Conservation (phyloP, 2,113 vertebrate genomes). For the Isurus oxyrinchus region DNA sequence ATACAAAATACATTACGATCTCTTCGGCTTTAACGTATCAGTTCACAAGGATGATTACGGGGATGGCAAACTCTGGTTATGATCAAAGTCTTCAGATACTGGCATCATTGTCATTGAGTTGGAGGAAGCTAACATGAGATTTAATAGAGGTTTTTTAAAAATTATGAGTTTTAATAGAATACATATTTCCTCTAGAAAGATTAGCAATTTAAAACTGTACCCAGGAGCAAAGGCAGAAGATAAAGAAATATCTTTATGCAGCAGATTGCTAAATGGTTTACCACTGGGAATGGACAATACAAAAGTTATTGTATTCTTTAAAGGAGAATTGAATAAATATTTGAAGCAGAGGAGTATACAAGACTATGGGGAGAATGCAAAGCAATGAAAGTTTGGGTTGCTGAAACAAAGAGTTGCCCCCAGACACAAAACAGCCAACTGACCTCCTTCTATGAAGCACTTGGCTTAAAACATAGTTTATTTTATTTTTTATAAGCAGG, state of each 20-base stretch:
- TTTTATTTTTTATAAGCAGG: neutral
- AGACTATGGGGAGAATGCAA: neutral
- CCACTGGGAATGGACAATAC: neutral
- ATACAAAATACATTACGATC: neutral
- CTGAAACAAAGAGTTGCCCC: neutral
- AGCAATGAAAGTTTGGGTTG: neutral
- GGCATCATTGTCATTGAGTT: neutral
- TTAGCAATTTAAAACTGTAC: neutral
- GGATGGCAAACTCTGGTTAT: neutral
- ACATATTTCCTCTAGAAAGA: neutral
- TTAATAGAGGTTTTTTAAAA: neutral
- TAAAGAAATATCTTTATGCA: neutral
- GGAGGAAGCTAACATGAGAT: neutral
- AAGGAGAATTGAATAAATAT: neutral
- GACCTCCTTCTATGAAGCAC: neutral
- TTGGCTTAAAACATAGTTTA: neutral
- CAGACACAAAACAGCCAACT: neutral
- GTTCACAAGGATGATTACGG: neutral
- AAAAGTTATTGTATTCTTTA: neutral
- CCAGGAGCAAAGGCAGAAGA: neutral
- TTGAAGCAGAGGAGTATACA: neutral
- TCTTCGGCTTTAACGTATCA: neutral
- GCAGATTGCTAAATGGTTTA: neutral
- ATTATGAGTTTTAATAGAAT: neutral
- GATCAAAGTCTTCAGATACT: neutral